These are phyloP conservation scores for Tanypteryx hageni DNA, from an alignment of 2,888 invertebrate species.

Conservation along the genomic window DNA sequence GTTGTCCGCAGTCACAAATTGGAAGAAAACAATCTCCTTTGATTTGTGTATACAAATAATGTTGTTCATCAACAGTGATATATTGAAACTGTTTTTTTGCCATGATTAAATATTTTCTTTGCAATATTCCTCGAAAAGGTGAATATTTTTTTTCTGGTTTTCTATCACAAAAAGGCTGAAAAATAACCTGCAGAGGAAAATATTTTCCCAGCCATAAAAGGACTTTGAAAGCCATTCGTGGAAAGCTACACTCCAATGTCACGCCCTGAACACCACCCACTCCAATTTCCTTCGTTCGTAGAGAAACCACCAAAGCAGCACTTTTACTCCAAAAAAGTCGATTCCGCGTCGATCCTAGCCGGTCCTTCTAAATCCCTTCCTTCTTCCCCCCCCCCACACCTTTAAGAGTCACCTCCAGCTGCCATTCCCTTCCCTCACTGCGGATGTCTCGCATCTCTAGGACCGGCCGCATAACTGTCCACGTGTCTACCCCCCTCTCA, in stretches of 20 bases:
- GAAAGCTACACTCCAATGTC: not conserved
- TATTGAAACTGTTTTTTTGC: no score
- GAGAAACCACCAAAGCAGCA: not conserved
- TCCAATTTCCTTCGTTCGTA: not conserved
- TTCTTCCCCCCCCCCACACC: not conserved
- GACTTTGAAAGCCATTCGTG: not conserved
- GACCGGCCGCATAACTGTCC: conserved; percentile 47
- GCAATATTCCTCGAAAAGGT: no score
- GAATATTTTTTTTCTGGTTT: no score
- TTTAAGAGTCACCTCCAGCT: no score
- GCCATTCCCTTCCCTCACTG: not conserved
- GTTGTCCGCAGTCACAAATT: no score
- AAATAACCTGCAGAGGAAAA: no score
- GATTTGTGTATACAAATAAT: no score
- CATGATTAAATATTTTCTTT: no score
- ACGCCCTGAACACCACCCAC: not conserved
- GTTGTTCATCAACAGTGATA: no score
- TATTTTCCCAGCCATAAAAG: not conserved
- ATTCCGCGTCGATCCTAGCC: not conserved
- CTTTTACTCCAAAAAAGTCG: not conserved
- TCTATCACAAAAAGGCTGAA: no score
- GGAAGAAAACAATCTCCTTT: no score
- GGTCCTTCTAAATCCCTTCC: not conserved
- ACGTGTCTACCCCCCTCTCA: conserved; percentile 7
- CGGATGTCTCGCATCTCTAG: conserved; percentile 40